phyloP scores from a whole-genome alignment of 2,113 vertebrate species.

The Alectura lathami region DNA sequence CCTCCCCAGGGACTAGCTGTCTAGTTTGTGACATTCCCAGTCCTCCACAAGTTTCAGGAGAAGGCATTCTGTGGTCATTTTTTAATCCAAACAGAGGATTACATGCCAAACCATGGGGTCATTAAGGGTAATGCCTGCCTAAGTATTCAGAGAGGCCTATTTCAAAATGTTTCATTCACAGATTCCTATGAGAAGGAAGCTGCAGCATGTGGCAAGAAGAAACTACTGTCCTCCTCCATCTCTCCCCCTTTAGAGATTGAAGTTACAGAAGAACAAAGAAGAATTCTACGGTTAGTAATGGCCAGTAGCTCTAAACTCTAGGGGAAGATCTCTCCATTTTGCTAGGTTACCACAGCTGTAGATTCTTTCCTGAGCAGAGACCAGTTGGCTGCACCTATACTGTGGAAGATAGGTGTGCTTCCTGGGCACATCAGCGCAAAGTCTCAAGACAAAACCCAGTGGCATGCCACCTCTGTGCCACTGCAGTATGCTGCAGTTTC shows the following conservation, averaged over 20 bases:
- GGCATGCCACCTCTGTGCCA: neutral
- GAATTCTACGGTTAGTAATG: slow-evolving; percentile 84
- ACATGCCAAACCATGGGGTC: slow-evolving; percentile 38
- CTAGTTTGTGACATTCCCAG: slow-evolving; percentile 50
- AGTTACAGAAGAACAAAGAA: slow-evolving; percentile 87
- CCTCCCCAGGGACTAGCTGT: slow-evolving; percentile 36
- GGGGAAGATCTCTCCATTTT: neutral
- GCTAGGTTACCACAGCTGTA: neutral
- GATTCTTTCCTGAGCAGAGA: neutral
- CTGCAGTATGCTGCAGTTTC: neutral
- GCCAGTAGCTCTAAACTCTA: neutral
- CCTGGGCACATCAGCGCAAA: neutral
- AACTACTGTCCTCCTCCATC: slow-evolving; percentile 85
- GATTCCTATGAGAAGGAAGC: slow-evolving; percentile 89
- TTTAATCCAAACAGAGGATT: slow-evolving; percentile 34
- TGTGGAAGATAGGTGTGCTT: neutral
- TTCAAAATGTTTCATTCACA: slow-evolving; percentile 68
- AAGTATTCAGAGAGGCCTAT: slow-evolving; percentile 21
- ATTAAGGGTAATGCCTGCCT: slow-evolving; percentile 38
- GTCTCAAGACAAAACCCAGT: neutral
- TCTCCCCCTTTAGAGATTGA: slow-evolving; percentile 87
- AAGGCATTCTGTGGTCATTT: slow-evolving; percentile 56
- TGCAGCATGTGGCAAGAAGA: slow-evolving; percentile 79
- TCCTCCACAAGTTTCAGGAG: slow-evolving; percentile 38
- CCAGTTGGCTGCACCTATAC: neutral